A percentile compares a stretch with the other conserved stretches of the same genome.
Evolutionary conservation across 2,888 invertebrate species (phyloP).

Genomic region (Scaptomyza flava): DNA sequence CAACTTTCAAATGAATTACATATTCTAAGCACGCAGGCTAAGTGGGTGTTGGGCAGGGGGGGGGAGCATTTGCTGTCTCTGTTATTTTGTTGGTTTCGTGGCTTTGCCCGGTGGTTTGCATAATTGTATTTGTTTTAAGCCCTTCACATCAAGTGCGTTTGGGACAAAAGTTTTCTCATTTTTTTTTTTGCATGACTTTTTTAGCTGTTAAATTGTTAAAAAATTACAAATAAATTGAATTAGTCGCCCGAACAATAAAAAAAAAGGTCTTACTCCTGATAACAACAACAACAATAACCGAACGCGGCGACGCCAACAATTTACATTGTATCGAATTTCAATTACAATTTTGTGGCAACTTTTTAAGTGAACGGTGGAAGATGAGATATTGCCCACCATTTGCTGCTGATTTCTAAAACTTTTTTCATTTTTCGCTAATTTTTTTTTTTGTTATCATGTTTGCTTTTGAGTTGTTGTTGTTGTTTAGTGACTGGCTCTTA

Average conservation of each 20-base stretch:
- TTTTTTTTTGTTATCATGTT: conserved; percentile 51
- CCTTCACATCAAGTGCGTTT: conserved; percentile 37
- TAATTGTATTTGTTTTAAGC: conserved; percentile 74
- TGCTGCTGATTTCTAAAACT: conserved; percentile 12
- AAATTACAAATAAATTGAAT: conserved; percentile 79
- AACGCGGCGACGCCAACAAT: conserved; percentile 27
- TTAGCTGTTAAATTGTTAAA: conserved; percentile 75
- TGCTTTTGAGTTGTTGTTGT: conserved; percentile 49
- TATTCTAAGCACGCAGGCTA: conserved; percentile 69
- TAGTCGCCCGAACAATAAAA: conserved; percentile 27
- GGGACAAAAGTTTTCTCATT: conserved; percentile 13
- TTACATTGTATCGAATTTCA: conserved; percentile 76
- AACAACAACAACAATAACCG: conserved; percentile 23
- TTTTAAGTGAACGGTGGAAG: conserved; percentile 61
- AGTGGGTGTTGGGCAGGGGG: conserved; percentile 6
- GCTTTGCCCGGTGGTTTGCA: conserved; percentile 41
- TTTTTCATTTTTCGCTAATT: not conserved
- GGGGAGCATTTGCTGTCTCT: conserved; percentile 2
- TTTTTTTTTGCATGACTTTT: conserved; percentile 46
- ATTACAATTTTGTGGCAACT: conserved; percentile 72
- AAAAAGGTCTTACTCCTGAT: conserved; percentile 36
- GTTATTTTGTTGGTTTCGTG: conserved; percentile 37
- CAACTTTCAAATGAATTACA: conserved; percentile 76
- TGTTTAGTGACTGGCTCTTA: conserved; percentile 30
- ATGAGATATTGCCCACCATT: conserved; percentile 51